A percentile compares a stretch with the other conserved stretches of the same genome.
Evolutionary conservation across 2,888 invertebrate species (phyloP).

Genomic region (Rotaria socialis): DNA sequence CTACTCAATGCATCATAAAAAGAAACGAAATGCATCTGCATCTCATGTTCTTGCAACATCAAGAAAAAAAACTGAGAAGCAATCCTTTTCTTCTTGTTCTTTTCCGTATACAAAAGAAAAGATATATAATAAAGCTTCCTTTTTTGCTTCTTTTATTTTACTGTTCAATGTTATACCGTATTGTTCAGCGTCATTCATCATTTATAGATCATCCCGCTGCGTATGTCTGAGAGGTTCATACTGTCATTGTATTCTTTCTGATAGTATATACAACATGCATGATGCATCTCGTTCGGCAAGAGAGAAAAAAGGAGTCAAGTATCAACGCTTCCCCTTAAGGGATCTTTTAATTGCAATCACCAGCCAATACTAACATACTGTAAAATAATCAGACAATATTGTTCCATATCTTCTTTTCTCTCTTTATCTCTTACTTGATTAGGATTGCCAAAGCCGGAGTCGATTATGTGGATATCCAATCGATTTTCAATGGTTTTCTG

Average conservation of each 20-base stretch:
- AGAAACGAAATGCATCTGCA: background rate
- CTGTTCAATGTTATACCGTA: background rate
- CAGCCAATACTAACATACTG: background rate
- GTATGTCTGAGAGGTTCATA: conserved; percentile 9
- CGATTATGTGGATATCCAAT: background rate
- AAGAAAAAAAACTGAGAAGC: background rate
- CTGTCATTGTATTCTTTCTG: conserved; percentile 14
- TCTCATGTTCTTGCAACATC: background rate
- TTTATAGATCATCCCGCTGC: conserved; percentile 18
- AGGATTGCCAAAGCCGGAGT: background rate
- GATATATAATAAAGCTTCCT: background rate
- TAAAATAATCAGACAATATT: conserved; percentile 1
- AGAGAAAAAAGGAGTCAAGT: conserved; percentile 7
- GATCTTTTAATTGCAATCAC: conserved; percentile 33
- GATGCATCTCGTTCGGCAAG: background rate
- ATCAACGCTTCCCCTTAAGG: background rate
- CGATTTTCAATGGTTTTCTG: background rate
- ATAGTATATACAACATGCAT: background rate
- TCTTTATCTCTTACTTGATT: conserved; percentile 18
- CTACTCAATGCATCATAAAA: background rate
- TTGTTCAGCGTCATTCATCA: conserved; percentile 7
- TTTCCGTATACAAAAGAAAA: background rate
- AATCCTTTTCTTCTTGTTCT: background rate
- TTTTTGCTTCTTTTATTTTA: background rate
- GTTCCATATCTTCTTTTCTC: background rate